These are phyloP conservation scores for Heliconius aoede DNA, from an alignment of 2,888 invertebrate genomes.

Conservation along the genomic window DNA sequence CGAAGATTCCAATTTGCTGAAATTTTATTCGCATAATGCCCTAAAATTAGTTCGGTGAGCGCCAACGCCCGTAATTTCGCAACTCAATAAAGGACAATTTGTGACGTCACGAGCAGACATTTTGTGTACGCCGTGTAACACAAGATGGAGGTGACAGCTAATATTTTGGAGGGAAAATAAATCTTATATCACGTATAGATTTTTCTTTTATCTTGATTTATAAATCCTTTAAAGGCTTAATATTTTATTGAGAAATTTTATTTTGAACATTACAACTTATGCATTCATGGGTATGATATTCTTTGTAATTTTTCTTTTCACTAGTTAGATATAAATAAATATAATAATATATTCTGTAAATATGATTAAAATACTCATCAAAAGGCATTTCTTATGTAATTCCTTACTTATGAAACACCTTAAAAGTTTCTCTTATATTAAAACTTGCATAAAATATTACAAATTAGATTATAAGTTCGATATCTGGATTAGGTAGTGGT, in stretches of 20 bases:
- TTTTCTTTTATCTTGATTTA: background rate
- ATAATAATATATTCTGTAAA: no score
- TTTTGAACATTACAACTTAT: background rate
- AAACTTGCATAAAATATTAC: background rate
- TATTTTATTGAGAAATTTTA: background rate
- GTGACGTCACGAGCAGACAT: constrained; percentile 77
- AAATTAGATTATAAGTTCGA: constrained; percentile 1
- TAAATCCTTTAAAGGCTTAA: background rate
- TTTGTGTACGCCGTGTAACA: constrained; percentile 52
- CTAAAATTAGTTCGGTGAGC: constrained; percentile 70
- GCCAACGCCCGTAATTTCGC: constrained; percentile 73
- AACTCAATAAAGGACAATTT: constrained; percentile 80
- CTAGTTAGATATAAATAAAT: no score
- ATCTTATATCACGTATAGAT: constrained; percentile 2
- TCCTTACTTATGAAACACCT: no score
- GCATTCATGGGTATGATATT: no score
- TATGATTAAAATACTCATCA: no score
- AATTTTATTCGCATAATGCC: constrained; percentile 50
- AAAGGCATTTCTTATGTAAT: no score
- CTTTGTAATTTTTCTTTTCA: no score
- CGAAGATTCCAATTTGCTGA: constrained; percentile 40
- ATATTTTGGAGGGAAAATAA: constrained; percentile 16
- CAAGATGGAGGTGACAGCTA: constrained; percentile 45
- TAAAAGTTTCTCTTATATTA: no score
- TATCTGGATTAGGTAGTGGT: background rate